Base-by-base conservation (phyloP, 2,113 vertebrate genomes). In the Smithornis capensis region DNA sequence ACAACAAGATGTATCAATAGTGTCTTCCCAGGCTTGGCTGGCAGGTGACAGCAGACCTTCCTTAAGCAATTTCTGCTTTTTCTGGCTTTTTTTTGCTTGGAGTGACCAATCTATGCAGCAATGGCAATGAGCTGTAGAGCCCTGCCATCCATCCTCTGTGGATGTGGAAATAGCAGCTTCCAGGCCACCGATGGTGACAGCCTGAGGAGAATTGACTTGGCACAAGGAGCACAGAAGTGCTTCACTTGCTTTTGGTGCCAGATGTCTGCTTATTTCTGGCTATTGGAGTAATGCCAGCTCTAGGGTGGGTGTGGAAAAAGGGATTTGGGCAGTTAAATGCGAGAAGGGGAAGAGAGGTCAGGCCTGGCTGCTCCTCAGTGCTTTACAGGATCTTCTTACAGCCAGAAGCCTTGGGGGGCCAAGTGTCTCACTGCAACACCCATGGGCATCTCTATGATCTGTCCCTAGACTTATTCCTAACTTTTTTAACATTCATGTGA, bases 261-360 rank as follows among this genome's bases (percentile, higher is more conserved):
- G 68, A 95, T 96, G 90, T 89, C 88, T 87, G 40, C 77, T 90
- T 94, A 85, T 90, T 95, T 93, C 76, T 96, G 88, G 71, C 52
- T 80, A 6, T 35, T 80, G 87, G 68, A 90, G 50, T 67, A 76
- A 53, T 86, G 85, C 92, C 79, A 90, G 67, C 71, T 78, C 56
- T 67, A 52, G 64, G 37, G 23, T 83, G 85, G 55, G 47, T 80
- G 82, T 89, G 85, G 85, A 92, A 74, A 88, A 95, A 93, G 33
- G 65, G 93, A 88, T 96, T 77, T 93, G 82, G 59, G 21, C 75
- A 94, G 75, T 90, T 90, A 77, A 92, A 83, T 86, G 86, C 5
- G 8, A 52, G 59, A 59, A 77, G 86, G 79, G 49, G 40, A 74
- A 65, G 71, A 80, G 40, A 31, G 38, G 75, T 73, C 89, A 79